Evolutionary conservation across 2,113 vertebrate species (phyloP), one percentile per base, ranked within the genome.

Genomic region (Columba livia): DNA sequence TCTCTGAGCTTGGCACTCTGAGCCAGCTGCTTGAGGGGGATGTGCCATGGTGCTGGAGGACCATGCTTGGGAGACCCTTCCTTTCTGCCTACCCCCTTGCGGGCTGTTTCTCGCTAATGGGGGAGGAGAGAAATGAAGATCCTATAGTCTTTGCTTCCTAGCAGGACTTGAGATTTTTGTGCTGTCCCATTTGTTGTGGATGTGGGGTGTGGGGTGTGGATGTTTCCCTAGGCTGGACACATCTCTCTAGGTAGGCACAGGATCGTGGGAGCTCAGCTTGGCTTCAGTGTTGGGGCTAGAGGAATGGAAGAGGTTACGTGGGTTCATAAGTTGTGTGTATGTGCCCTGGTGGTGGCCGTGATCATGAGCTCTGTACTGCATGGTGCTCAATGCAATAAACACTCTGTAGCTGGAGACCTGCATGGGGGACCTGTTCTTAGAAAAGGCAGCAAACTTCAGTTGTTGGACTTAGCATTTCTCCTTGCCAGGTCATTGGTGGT

Each of bases 401-500:
- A 25, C 40, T 14, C 11, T 40, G 19, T 29, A 57, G 86, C 58
- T 74, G 70, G 42, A 15, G 15, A 26, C 25, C 58, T 69, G 23
- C 48, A 7, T 15, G 16, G 75, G 42, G 38, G 9, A 62, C 14
- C 6, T 6, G 31, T 58, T 74, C 24, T 85, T 62, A 34, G 50
- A 32, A 79, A 88, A 91, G 57, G 24, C 36, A 66, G 34, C 26
- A 38, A 40, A 48, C 34, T 60, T 90, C 57, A 47, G 42, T 29
- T 84, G 36, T 29, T 38, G 42, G 13, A 79, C 28, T 65, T 93
- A 65, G 28, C 2, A 3, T 95, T 96, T 95, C 89, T 91, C 53
- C 32, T 93, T 57, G 56, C 60, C 92, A 98, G 98, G 86, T 98
- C 98, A n/a, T 91, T 98, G 93, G 97, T 97, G 85, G 94, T 98